Evolutionary conservation across 2,797 vertebrate genomes (phyloP), one percentile per base, ranked within the genome.

Genomic region (Phrynocephalus guinanensis): DNA sequence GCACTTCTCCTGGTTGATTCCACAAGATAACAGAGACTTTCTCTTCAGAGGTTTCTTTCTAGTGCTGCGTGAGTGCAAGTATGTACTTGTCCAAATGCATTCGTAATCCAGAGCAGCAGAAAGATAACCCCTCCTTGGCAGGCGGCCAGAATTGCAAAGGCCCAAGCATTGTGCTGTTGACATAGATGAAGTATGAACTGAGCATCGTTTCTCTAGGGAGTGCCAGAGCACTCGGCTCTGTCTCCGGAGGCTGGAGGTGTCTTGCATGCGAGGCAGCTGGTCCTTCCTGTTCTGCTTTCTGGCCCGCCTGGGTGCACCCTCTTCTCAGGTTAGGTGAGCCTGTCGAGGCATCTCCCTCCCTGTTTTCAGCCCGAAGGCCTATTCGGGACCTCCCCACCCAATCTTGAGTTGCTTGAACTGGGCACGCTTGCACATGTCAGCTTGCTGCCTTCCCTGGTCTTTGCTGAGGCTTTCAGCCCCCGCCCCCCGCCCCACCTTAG

Each of bases 351-450:
- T n/a, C 13, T 3, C 3, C 13, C 6, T 38, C 38, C 7, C 6
- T 52, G 18, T 1, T 79, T 15, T 0, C 9, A 0, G 1, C 80
- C 20, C 60, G 2, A 1, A 1, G 20, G 1, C 0, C 0, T 26
- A 5, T 26, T 2, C 26, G 24, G 16, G n/a, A 1, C 2, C n/a
- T 85, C 33, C 82, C 75, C 75, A 66, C 2, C 75, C 28, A 16
- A 1, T n/a, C 76, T 71, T 30, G 6, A 6, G 28, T 26, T 10
- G n/a, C 75, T 71, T 15, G 20, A 30, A 7, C 26, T 9, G 80
- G 30, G 30, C 50, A 38, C 4, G 60, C 38, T 67, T 20, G 1
- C 52, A 13, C 63, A 8, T n/a, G 63, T 18, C 1, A 16, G 38
- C 28, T 15, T 33, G n/a, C 33, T 48, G 38, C 26, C 48, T 48